Conservation (phyloP, 2,113 vertebrate genomes). For the Perognathus longimembris region DNA sequence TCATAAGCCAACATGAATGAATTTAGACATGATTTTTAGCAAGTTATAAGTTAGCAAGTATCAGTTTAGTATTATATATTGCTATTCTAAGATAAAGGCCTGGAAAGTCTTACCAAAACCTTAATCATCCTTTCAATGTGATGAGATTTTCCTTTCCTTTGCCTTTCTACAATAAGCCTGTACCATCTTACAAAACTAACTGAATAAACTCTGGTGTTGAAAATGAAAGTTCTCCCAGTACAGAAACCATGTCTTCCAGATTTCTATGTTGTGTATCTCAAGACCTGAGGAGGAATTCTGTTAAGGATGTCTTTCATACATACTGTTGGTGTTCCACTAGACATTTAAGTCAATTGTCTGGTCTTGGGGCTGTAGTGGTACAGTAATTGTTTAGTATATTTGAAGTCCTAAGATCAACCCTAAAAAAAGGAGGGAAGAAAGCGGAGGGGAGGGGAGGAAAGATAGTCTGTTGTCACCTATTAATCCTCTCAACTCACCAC, state of each 20-base stretch:
- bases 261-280: background rate
- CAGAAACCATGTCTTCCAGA: background rate
- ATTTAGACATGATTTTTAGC: background rate
- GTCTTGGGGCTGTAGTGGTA: background rate
- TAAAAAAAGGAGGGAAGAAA: background rate
- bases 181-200: slow-evolving; percentile 43
- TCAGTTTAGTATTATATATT: slow-evolving; percentile 7
- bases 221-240: background rate
- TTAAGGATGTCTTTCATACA: background rate
- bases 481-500: slow-evolving; percentile 88
- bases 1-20: slow-evolving; percentile 13
- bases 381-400: background rate
- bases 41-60: background rate
- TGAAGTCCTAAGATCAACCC: background rate
- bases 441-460: background rate
- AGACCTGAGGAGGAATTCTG: background rate
- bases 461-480: background rate
- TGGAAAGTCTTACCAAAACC: slow-evolving; percentile 42
- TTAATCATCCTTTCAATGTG: background rate
- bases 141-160: background rate
- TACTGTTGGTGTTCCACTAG: background rate
- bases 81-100: slow-evolving; percentile 10
- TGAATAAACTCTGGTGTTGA: background rate
- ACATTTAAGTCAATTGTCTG: slow-evolving; percentile 18
- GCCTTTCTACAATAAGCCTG: slow-evolving; percentile 29